Percentiles rank a stretch among this genome's conserved stretches.
These are phyloP conservation scores for Cheilosia grossa DNA, from an alignment of 2,888 invertebrate genomes.

Conservation along the genomic window DNA sequence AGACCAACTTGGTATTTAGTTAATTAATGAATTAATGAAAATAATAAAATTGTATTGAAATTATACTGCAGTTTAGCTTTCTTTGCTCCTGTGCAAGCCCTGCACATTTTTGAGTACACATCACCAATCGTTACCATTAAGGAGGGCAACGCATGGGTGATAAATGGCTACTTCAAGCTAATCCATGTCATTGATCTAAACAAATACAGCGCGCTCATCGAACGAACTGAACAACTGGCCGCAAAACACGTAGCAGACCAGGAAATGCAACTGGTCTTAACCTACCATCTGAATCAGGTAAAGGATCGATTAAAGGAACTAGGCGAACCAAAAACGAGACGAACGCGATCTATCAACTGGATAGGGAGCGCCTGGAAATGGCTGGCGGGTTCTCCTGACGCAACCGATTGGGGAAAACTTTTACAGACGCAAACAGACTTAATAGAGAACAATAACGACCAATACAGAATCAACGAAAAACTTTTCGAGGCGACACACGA, in stretches of 20 bases:
- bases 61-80: background rate
- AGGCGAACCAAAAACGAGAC: background rate
- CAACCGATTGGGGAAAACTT: background rate
- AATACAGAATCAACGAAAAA: conserved; percentile 16
- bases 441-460: background rate
- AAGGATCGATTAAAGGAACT: background rate
- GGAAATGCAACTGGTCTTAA: background rate
- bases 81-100: conserved; percentile 2
- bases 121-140: conserved; percentile 2
- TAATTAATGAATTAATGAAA: too few relatives aligned
- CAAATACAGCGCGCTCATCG: background rate
- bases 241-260: background rate
- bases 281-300: background rate
- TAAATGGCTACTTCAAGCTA: background rate
- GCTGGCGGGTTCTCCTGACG: conserved; percentile 1
- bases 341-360: conserved; percentile 5
- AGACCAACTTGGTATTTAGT: background rate
- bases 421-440: conserved; percentile 1
- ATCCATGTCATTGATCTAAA: background rate
- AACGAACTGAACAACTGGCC: background rate
- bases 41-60: too few relatives aligned
- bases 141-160: conserved; percentile 77
- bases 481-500: background rate
- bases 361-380: conserved; percentile 5
- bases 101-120: conserved; percentile 44